These are phyloP conservation scores for Limnephilus lunatus DNA, from an alignment of 2,888 invertebrate species.

Conservation along the genomic window DNA sequence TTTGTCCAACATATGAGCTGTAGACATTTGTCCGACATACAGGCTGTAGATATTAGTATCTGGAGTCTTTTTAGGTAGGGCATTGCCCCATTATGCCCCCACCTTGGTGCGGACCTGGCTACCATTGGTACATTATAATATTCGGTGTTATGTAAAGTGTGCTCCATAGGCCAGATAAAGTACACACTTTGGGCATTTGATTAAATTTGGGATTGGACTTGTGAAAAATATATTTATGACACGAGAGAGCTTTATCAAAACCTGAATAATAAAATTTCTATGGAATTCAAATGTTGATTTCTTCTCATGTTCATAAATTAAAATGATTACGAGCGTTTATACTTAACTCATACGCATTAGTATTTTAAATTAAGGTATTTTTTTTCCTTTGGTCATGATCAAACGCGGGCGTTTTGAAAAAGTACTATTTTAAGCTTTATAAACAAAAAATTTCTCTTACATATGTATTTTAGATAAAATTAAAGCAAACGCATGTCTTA, in stretches of 20 bases:
- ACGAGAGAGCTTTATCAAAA: background rate
- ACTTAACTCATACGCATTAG: background rate
- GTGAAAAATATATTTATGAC: background rate
- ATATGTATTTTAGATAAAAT: background rate
- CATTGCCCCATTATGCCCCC: no score
- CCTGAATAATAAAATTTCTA: constrained; percentile 2
- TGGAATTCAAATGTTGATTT: constrained; percentile 2
- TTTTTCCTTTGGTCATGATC: background rate
- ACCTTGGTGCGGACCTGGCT: no score
- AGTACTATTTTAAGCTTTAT: background rate
- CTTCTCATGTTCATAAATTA: background rate
- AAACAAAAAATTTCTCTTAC: background rate
- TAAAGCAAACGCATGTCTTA: background rate
- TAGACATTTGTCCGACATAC: no score
- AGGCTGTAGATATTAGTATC: no score
- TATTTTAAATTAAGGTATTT: background rate
- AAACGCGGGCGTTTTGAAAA: background rate
- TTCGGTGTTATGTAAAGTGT: constrained; percentile 8
- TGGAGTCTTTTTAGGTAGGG: no score
- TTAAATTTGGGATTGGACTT: constrained; percentile 9
- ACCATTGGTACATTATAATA: constrained; percentile 8
- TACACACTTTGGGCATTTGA: constrained; percentile 9
- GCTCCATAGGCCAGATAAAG: background rate
- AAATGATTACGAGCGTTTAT: background rate
- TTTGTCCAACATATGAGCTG: no score